Evolutionary conservation across 2,113 vertebrate genomes (phyloP), one percentile per base, ranked within the genome.

Genomic region (Bambusicola thoracicus): DNA sequence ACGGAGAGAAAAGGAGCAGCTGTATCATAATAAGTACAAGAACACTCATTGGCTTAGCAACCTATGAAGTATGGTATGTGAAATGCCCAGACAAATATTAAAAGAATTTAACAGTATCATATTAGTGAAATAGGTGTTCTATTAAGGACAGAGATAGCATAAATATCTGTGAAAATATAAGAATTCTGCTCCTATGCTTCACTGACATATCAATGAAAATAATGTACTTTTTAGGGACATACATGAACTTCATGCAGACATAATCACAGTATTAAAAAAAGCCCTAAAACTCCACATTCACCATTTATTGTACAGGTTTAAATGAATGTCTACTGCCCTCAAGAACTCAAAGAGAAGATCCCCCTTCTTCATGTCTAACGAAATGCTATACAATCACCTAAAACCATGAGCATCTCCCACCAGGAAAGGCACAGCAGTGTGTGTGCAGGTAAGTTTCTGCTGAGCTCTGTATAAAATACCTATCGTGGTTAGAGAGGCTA

Each of bases 51-150:
- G 63, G 16, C 32, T 84, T 73, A 72, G 49, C 7, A 8, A 69
- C 2, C 11, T 91, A 34, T 75, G 65, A 87, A 80, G 11, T 16
- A 76, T 7, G 10, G 14, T 40, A 10, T 53, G 24, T 81, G 43
- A 92, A 92, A 67, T 5, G 27, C 34, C 72, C 34, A 68, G 70
- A 91, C 13, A 94, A 90, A 70, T 20, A 70, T 34, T 48, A 44
- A 11, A 85, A 67, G 43, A 90, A 85, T 80, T 87, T 95, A 72
- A 87, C n/a, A 70, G 20, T 27, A 65, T 59, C 40, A 65, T 68
- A 89, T 94, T 41, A 77, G 29, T 44, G 20, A 85, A 83, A 56
- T 10, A 89, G 34, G 59, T 82, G 27, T 92, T 89, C 89, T 77
- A 55, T 20, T 65, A 82, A 76, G 66, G 12, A 24, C 53, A 77